phyloP scores from a whole-genome alignment of 2,113 vertebrate genomes.

The Eira barbara region DNA sequence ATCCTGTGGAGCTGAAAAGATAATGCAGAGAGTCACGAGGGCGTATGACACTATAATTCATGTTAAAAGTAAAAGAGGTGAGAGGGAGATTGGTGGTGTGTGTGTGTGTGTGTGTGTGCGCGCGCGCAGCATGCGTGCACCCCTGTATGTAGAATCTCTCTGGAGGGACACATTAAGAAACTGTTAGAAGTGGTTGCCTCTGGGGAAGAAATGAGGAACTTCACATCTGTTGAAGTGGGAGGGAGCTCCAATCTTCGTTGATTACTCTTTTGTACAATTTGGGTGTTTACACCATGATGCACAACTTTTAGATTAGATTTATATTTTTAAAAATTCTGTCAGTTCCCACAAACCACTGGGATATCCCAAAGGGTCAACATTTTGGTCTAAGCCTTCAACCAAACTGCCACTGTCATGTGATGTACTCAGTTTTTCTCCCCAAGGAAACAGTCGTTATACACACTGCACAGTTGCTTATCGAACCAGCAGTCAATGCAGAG shows the following conservation, averaged over 20 bases:
- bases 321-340: neutral
- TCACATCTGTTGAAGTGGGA: neutral
- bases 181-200: neutral
- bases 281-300: neutral
- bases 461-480: neutral
- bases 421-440: neutral
- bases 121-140: accelerated
- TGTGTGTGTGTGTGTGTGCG: too few relatives aligned
- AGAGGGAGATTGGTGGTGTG: neutral
- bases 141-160: neutral
- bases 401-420: neutral
- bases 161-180: neutral
- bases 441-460: neutral
- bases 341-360: neutral
- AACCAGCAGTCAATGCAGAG: neutral
- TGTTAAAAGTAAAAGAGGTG: neutral
- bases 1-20: neutral
- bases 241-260: neutral
- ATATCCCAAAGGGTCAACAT: neutral
- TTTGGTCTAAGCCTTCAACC: neutral
- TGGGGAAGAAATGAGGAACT: neutral
- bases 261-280: neutral
- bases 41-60: neutral
- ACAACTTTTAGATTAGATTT: neutral
- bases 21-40: neutral